Percentiles rank a stretch among this genome's conserved stretches.
phyloP scores from a whole-genome alignment of 2,888 invertebrate species.

The Ptychoptera contaminata region DNA sequence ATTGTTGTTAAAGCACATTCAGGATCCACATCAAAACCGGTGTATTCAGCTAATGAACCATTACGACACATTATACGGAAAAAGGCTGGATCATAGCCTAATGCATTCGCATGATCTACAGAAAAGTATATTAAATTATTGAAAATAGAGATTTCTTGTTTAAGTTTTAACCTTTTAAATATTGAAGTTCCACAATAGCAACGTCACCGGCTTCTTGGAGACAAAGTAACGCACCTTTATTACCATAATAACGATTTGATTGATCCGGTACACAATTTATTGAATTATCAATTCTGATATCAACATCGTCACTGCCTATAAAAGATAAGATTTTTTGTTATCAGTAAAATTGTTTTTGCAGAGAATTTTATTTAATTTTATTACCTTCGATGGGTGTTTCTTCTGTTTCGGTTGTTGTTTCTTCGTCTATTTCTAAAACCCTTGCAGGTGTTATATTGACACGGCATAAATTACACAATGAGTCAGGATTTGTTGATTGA shows the following conservation, averaged over 20 bases:
- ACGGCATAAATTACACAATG: conserved; percentile 22
- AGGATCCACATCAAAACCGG: conserved; percentile 37
- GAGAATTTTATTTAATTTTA: too few species aligned
- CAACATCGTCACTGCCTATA: too few species aligned
- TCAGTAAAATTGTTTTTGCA: too few species aligned
- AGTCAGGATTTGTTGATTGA: conserved; percentile 16
- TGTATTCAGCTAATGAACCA: conserved; percentile 34
- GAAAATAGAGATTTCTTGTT: background rate
- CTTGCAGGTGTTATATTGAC: conserved; percentile 1
- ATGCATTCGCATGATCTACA: conserved; percentile 24
- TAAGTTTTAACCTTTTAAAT: conserved; percentile 28
- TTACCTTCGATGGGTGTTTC: too few species aligned
- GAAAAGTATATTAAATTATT: conserved; percentile 1
- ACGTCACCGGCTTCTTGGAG: conserved; percentile 38
- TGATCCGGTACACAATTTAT: conserved; percentile 36
- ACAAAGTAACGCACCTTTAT: conserved; percentile 43
- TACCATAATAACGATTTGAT: conserved; percentile 39
- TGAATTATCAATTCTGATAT: too few species aligned
- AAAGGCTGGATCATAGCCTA: conserved; percentile 23
- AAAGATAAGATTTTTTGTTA: too few species aligned
- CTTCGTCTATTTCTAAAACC: background rate
- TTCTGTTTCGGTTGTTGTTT: background rate
- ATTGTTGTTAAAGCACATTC: conserved; percentile 39
- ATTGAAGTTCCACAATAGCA: conserved; percentile 40
- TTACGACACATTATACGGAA: conserved; percentile 44